Evolutionary conservation across 2,113 vertebrate genomes (phyloP).

Genomic region (Puntigrus tetrazona): DNA sequence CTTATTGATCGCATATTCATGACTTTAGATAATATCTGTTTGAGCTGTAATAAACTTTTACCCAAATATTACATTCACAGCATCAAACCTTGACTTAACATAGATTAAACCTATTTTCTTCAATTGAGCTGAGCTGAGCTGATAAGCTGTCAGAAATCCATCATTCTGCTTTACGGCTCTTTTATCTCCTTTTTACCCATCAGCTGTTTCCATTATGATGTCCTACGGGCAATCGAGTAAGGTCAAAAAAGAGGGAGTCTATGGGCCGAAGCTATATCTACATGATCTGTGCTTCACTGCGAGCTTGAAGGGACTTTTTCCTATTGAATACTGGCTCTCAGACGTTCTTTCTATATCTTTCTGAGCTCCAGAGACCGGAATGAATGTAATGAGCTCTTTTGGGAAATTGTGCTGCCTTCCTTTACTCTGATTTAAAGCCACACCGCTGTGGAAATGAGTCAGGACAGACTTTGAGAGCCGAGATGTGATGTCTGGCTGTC

Average conservation of each 20-base stretch:
- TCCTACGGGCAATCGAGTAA: not conserved
- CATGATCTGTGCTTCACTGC: slow-evolving; percentile 10
- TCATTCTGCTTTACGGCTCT: not conserved
- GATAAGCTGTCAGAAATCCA: not conserved
- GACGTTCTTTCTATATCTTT: slow-evolving; percentile 7
- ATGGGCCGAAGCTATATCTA: not conserved
- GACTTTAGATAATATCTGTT: not conserved
- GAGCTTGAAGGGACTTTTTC: not conserved
- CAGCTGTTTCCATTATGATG: slow-evolving; percentile 6
- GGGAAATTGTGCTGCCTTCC: slow-evolving; percentile 22
- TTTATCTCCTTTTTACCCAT: not conserved
- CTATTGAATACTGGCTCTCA: not conserved
- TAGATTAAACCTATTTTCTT: not conserved
- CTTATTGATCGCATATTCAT: not conserved
- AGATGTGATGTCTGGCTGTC: slow-evolving; percentile 16
- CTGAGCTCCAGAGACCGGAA: not conserved
- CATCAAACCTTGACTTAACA: not conserved
- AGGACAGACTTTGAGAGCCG: slow-evolving; percentile 30
- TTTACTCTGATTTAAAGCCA: slow-evolving; percentile 32
- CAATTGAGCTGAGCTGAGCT: not conserved
- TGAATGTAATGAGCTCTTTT: slow-evolving; percentile 46
- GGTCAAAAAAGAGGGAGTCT: slow-evolving; percentile 7
- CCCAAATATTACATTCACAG: not conserved
- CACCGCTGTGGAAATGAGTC: slow-evolving; percentile 24
- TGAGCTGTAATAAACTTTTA: not conserved